A percentile compares a stretch with the other conserved stretches of the same genome.
phyloP scores from a whole-genome alignment of 2,888 invertebrate genomes.

The Chymomyza caudatula region DNA sequence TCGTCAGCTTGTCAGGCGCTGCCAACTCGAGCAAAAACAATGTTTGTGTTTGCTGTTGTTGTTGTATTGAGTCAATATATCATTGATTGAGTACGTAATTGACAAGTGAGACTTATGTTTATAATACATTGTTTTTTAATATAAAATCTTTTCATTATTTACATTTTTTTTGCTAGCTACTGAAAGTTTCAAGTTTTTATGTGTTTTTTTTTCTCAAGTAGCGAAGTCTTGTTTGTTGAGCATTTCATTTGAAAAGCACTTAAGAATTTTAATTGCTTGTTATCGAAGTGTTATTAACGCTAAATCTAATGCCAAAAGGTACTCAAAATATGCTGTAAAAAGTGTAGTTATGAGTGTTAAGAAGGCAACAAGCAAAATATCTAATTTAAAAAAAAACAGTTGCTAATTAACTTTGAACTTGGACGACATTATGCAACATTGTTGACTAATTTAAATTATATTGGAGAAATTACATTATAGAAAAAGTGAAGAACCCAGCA shows the following conservation, averaged over 20 bases:
- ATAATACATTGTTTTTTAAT: slow-evolving; percentile 18
- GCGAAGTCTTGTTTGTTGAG: background rate
- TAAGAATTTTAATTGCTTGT: background rate
- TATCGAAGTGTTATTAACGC: background rate
- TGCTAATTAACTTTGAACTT: background rate
- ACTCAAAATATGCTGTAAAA: background rate
- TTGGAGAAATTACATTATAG: background rate
- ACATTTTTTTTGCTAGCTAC: background rate
- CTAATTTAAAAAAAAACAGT: background rate
- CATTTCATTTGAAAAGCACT: background rate
- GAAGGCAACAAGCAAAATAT: no score
- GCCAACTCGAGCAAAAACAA: background rate
- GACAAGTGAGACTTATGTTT: slow-evolving; percentile 54
- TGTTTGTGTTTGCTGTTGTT: background rate
- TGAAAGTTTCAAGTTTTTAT: background rate
- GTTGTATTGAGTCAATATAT: slow-evolving; percentile 16
- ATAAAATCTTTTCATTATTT: no score
- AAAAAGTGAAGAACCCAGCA: no score
- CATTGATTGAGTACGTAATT: slow-evolving; percentile 53
- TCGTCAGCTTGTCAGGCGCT: background rate
- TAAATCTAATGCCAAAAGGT: background rate
- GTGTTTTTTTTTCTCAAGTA: background rate
- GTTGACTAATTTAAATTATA: background rate
- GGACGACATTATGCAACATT: background rate
- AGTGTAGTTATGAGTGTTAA: background rate